Conservation (phyloP, 2,113 vertebrate genomes). For the Poecile atricapillus region DNA sequence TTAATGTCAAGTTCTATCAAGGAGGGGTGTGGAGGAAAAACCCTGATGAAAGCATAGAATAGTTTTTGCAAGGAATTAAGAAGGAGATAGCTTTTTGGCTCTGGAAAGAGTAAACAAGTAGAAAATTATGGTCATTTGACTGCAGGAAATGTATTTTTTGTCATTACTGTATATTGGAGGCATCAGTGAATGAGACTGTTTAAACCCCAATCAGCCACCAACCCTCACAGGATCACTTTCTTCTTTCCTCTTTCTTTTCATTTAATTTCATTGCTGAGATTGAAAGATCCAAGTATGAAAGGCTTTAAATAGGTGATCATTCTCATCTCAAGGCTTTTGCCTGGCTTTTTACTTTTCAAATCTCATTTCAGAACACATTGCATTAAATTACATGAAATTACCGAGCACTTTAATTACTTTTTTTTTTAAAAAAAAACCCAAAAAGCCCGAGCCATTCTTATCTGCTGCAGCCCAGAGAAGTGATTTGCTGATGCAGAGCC, state of each 20-base stretch:
- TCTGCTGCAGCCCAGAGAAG: neutral
- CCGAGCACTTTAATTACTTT: conserved; percentile 36
- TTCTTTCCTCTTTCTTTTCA: neutral
- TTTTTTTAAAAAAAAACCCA: neutral
- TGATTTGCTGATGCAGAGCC: neutral
- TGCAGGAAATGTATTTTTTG: conserved; percentile 26
- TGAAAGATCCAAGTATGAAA: conserved; percentile 21
- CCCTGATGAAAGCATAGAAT: neutral
- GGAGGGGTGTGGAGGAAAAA: neutral
- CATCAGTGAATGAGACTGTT: conserved; percentile 7
- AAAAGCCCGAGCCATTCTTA: neutral
- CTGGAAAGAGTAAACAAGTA: conserved; percentile 15
- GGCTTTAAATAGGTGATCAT: conserved; percentile 17
- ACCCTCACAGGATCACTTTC: conserved; percentile 31
- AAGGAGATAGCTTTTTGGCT: neutral
- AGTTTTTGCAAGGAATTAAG: conserved; percentile 11
- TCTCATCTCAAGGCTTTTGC: conserved; percentile 10
- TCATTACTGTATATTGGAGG: conserved; percentile 1
- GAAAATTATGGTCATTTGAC: conserved; percentile 36
- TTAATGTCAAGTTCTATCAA: neutral
- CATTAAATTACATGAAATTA: conserved; percentile 24
- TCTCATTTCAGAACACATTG: conserved; percentile 23
- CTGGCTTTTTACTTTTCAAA: conserved; percentile 19
- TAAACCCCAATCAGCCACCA: conserved; percentile 14
- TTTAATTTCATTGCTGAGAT: conserved; percentile 25